Base-by-base conservation (phyloP, 2,888 invertebrate species). In the Mayetiola destructor region DNA sequence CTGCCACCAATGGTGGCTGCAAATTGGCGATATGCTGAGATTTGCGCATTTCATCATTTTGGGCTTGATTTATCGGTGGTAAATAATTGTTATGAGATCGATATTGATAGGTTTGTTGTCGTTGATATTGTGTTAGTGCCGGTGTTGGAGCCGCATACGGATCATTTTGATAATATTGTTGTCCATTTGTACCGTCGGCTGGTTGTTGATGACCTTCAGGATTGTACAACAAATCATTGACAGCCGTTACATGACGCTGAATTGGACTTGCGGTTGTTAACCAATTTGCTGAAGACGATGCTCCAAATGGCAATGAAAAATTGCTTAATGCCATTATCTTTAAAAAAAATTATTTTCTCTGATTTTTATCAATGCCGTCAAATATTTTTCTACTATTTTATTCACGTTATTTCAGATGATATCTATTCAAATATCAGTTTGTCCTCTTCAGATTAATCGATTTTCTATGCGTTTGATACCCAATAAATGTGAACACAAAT, bases 141-240 rank as follows among this genome's bases (percentile, higher is more conserved):
- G 20, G 58, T 32, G 35, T 27, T 21, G 72, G 73, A 8, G 68
- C 64, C 18, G 67, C 65, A 61, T 73, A 73, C 20, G 73, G 73
- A 66, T 71, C 69, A 59, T 73, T 73, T 61, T 72, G 70, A 52
- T 66, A 73, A 60, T 66, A 72, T 18, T 68, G 68, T 30, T 56
- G 52, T 40, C 59, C 39, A 20, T 59, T 58, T 48, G 59, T 18
- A 30, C 58, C 42, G 23, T 60, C 62, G 21, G 64, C 65, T 35
- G 65, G 64, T 57, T 70, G 68, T 61, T 72, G 72, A 63, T 73
- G 73, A 56, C 70, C 72, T 56, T 68, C 69, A 55, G 73, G 72
- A 48, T 70, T 69, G 60, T 72, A 73, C 5, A 72, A 64, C 56
- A 71, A 62, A 65, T 68, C 71, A 59, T 70, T 73, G 54, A 68